phyloP scores from a whole-genome alignment of 2,113 vertebrate species.

The Mugil cephalus region DNA sequence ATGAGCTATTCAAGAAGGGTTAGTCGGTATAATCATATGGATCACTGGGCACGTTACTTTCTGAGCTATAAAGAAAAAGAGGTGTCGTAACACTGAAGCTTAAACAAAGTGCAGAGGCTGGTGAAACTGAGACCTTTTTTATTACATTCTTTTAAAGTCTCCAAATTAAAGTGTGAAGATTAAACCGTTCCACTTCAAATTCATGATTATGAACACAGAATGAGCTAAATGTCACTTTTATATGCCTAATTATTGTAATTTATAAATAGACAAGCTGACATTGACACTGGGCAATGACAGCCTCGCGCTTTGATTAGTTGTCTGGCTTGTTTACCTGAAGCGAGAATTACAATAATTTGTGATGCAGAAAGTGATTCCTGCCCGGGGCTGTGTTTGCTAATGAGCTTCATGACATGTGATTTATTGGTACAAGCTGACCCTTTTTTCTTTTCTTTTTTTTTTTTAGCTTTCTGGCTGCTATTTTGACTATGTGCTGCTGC shows the following conservation, averaged over 20 bases:
- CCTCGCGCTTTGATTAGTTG: constrained; percentile 40
- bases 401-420: constrained; percentile 29
- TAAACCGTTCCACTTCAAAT: neutral
- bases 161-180: neutral
- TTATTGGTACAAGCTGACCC: neutral
- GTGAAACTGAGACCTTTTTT: too few species aligned
- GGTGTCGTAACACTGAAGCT: neutral
- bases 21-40: too few species aligned
- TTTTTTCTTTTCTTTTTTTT: constrained; percentile 10
- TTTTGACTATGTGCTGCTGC: neutral
- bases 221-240: neutral
- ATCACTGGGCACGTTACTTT: neutral
- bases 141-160: neutral
- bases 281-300: constrained; percentile 59
- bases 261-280: constrained; percentile 48
- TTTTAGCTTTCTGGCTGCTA: constrained; percentile 23
- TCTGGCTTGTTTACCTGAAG: constrained; percentile 45
- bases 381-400: constrained; percentile 36
- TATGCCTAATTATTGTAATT: constrained; percentile 12
- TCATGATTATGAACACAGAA: neutral
- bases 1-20: too few species aligned
- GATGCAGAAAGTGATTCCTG: constrained; percentile 12
- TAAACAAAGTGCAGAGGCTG: neutral
- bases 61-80: neutral
- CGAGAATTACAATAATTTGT: constrained; percentile 50